Evolutionary conservation across 2,113 vertebrate species (phyloP).

Genomic region (Tetrao urogallus): DNA sequence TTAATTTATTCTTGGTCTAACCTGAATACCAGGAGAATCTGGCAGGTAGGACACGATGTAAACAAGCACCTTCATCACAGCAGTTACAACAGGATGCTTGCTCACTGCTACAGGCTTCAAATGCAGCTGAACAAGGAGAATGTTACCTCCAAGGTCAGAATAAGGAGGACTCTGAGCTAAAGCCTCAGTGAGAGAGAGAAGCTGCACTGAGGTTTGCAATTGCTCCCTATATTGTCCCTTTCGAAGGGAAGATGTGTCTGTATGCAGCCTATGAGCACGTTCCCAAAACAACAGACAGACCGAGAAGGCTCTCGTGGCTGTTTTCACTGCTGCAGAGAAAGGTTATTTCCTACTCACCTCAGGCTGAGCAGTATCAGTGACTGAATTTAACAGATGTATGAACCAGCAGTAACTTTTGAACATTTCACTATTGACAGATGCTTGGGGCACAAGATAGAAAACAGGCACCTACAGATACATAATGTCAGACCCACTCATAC

Average conservation of each 20-base stretch:
- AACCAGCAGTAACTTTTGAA: background rate
- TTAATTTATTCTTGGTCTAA: background rate
- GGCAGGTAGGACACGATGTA: background rate
- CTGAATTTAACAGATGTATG: accelerated
- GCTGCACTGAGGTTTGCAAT: background rate
- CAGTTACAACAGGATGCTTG: background rate
- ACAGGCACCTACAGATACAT: background rate
- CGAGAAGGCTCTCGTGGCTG: background rate
- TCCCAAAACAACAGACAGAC: background rate
- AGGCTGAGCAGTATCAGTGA: background rate
- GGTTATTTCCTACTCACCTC: background rate
- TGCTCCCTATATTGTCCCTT: background rate
- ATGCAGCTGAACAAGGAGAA: background rate
- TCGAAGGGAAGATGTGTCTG: background rate
- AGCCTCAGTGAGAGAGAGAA: background rate
- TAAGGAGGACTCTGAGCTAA: background rate
- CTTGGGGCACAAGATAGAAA: background rate
- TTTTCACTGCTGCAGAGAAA: background rate
- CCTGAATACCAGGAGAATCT: background rate
- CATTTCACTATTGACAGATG: background rate
- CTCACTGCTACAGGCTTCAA: background rate
- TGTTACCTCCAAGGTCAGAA: background rate
- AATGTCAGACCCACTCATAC: background rate
- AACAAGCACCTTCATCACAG: slow-evolving; percentile 1
- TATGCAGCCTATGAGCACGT: background rate